These are phyloP conservation scores for Piprites chloris DNA, from an alignment of 2,113 vertebrate genomes.

Conservation along the genomic window DNA sequence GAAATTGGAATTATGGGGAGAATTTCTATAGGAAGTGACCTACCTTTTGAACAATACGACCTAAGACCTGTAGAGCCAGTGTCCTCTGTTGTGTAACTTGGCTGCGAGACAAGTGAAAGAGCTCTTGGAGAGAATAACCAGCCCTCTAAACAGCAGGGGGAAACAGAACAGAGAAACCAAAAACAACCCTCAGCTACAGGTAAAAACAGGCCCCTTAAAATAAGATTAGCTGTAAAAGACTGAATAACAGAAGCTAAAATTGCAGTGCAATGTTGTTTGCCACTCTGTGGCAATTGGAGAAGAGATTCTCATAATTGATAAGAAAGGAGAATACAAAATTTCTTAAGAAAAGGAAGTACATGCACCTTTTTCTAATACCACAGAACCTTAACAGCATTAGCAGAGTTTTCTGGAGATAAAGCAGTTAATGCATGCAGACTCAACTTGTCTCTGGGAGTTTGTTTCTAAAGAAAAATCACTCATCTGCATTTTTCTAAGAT, in stretches of 20 bases:
- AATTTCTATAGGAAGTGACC: not conserved
- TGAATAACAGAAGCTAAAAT: not conserved
- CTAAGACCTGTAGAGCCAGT: constrained; percentile 86
- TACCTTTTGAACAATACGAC: constrained; percentile 87
- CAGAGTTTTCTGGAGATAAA: not conserved
- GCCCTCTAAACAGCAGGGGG: constrained; percentile 76
- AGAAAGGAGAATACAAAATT: not conserved
- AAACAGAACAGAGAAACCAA: not conserved
- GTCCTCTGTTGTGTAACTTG: constrained; percentile 90
- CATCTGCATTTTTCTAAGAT: not conserved
- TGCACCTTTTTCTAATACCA: not conserved
- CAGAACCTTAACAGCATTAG: not conserved
- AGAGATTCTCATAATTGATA: not conserved
- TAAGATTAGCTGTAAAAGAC: not conserved
- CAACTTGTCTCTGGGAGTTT: not conserved
- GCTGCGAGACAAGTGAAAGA: constrained; percentile 94
- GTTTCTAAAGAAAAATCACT: not conserved
- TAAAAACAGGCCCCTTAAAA: not conserved
- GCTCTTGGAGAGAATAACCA: constrained; percentile 95
- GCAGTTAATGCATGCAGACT: not conserved
- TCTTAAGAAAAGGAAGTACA: not conserved
- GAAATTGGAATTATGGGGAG: not conserved
- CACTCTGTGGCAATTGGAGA: not conserved
- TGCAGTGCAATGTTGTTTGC: not conserved
- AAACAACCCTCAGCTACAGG: not conserved